A percentile compares a stretch with the other conserved stretches of the same genome.
These are phyloP conservation scores for Scomber colias DNA, from an alignment of 2,113 vertebrate species.

Conservation along the genomic window DNA sequence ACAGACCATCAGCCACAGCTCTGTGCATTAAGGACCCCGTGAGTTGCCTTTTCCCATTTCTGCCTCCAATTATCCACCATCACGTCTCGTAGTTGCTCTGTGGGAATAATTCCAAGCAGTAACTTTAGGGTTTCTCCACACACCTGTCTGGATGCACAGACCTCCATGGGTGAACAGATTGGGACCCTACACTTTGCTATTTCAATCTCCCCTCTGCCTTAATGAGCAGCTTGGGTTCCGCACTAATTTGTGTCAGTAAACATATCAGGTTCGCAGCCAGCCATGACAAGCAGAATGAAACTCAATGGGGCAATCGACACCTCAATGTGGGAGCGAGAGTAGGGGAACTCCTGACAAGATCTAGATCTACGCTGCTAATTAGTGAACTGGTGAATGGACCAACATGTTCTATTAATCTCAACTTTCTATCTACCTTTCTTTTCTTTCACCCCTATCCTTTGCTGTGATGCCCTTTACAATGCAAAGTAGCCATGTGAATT, in stretches of 20 bases:
- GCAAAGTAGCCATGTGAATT: constrained; percentile 73
- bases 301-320: constrained; percentile 46
- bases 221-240: constrained; percentile 64
- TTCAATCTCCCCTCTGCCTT: constrained; percentile 33
- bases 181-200: constrained; percentile 41
- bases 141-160: constrained; percentile 56
- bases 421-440: constrained; percentile 22
- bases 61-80: constrained; percentile 75
- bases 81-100: constrained; percentile 45
- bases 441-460: constrained; percentile 14
- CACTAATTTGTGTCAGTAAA: constrained; percentile 76
- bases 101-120: constrained; percentile 51
- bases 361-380: constrained; percentile 57
- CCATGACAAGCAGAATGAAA: constrained; percentile 44
- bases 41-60: constrained; percentile 46
- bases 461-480: constrained; percentile 47
- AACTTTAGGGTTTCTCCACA: constrained; percentile 32
- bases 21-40: constrained; percentile 42
- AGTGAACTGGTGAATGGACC: constrained; percentile 29
- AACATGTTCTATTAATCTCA: constrained; percentile 25
- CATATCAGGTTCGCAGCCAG: constrained; percentile 47
- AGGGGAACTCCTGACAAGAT: constrained; percentile 44
- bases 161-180: constrained; percentile 38
- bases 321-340: constrained; percentile 2
- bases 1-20: constrained; percentile 61